Base-by-base conservation (phyloP, 2,888 invertebrate species). In the Chaitophorus viminalis region DNA sequence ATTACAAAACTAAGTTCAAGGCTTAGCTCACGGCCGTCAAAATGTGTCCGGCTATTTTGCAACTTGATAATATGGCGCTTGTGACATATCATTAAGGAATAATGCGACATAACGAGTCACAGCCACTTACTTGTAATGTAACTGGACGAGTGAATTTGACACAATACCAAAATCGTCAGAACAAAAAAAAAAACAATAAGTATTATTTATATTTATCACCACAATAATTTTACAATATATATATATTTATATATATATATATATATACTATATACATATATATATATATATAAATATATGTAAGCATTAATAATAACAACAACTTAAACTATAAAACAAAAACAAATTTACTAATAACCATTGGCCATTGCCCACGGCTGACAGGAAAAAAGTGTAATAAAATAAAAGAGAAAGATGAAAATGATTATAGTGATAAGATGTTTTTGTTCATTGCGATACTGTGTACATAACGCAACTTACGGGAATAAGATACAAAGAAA, bases 251-350 rank as follows among this genome's bases (percentile, higher is more conserved):
- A n/a, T n/a, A n/a, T n/a, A n/a, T n/a, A n/a, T n/a, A n/a, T n/a
- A n/a, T n/a, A n/a, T n/a, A n/a, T n/a, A n/a, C n/a, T n/a, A n/a
- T n/a, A n/a, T n/a, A n/a, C n/a, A n/a, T n/a, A n/a, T n/a, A n/a
- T n/a, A n/a, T n/a, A n/a, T n/a, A n/a, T n/a, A n/a, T n/a, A 29
- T 83, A 54, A 84, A 74, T n/a, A 75, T 75, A 39, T 75, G 6
- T 52, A 21, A 21, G 21, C 21, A 54, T 21, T 72, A 82, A 72
- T 82, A 83, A 83, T 29, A 82, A 82, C 70, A 65, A 83, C 36
- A 54, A 83, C 75, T 83, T 74, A 78, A 87, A 87, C 39, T 60
- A 87, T 29, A 78, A 87, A 87, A 87, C 36, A 79, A 87, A 87
- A 79, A 74, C 78, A 74, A 81, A 65, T 81, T 65, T 65, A n/a